Conservation (phyloP, 2,797 vertebrate genomes). For the Xenops minutus region DNA sequence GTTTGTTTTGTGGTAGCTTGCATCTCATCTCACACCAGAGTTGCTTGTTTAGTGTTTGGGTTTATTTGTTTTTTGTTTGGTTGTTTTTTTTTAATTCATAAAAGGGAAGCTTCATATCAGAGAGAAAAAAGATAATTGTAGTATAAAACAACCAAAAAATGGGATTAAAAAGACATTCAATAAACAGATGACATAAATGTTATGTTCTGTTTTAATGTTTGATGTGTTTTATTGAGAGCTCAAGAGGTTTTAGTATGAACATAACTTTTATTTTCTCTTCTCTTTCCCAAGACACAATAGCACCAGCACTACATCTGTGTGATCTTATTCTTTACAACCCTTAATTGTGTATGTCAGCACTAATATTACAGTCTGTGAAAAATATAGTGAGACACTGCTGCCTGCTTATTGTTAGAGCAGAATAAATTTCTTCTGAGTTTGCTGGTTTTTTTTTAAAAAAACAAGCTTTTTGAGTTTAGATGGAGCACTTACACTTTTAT, state of each 20-base stretch:
- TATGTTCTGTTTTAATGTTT: not conserved
- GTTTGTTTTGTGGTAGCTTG: not conserved
- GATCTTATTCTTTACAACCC: not conserved
- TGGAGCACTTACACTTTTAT: not conserved
- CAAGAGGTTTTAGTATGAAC: not conserved
- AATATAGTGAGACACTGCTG: not conserved
- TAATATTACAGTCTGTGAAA: not conserved
- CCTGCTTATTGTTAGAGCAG: not conserved
- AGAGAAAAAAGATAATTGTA: not conserved
- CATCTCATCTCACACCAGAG: not conserved
- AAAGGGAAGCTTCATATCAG: not conserved
- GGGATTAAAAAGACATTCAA: not conserved
- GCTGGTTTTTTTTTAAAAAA: not conserved
- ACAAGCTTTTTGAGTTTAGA: not conserved
- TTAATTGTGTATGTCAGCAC: not conserved
- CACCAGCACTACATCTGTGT: not conserved
- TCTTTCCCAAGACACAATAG: not conserved
- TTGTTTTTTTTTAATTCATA: not conserved
- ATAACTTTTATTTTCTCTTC: slow-evolving; percentile 10
- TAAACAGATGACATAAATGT: not conserved
- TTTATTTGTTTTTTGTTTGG: too few relatives aligned
- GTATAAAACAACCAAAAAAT: not conserved
- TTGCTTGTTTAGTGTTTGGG: not conserved
- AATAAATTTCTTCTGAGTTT: not conserved
- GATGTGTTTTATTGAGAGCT: not conserved